These are phyloP conservation scores for Catocala sponsa DNA, from an alignment of 2,888 invertebrate genomes.

Conservation along the genomic window DNA sequence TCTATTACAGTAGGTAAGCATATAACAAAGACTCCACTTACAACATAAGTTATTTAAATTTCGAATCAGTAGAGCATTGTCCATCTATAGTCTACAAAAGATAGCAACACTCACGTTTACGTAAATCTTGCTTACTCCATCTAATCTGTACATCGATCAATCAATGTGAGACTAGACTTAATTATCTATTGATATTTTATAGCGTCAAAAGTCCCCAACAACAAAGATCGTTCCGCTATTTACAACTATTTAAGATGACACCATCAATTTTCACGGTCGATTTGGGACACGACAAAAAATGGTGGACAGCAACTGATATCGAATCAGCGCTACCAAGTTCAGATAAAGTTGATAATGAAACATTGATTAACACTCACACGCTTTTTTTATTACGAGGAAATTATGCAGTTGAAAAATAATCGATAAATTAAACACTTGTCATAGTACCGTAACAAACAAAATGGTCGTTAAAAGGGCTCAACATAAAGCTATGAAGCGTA, in stretches of 20 bases:
- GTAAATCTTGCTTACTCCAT: constrained; percentile 21
- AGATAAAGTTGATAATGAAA: constrained; percentile 47
- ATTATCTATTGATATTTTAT: constrained; percentile 36
- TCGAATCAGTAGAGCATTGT: too few relatives aligned
- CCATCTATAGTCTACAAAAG: too few relatives aligned
- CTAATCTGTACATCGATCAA: constrained; percentile 40
- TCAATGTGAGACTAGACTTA: constrained; percentile 27
- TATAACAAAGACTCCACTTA: not conserved
- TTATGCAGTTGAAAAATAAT: constrained; percentile 31
- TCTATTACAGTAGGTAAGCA: constrained; percentile 4
- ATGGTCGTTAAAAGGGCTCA: constrained; percentile 26
- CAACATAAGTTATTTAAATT: too few relatives aligned
- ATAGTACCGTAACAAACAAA: constrained; percentile 40
- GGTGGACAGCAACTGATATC: constrained; percentile 57
- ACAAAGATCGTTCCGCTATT: constrained; percentile 31
- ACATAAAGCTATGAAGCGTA: constrained; percentile 30
- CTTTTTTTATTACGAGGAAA: constrained; percentile 26
- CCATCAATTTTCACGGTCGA: constrained; percentile 71
- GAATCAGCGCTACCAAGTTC: constrained; percentile 46
- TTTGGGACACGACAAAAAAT: constrained; percentile 68
- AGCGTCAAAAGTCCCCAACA: constrained; percentile 28
- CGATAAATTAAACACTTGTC: constrained; percentile 43
- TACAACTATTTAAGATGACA: constrained; percentile 53
- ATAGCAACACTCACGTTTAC: not conserved
- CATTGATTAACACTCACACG: constrained; percentile 40